phyloP scores from a whole-genome alignment of 2,888 invertebrate genomes.

The Agrochola circellaris region DNA sequence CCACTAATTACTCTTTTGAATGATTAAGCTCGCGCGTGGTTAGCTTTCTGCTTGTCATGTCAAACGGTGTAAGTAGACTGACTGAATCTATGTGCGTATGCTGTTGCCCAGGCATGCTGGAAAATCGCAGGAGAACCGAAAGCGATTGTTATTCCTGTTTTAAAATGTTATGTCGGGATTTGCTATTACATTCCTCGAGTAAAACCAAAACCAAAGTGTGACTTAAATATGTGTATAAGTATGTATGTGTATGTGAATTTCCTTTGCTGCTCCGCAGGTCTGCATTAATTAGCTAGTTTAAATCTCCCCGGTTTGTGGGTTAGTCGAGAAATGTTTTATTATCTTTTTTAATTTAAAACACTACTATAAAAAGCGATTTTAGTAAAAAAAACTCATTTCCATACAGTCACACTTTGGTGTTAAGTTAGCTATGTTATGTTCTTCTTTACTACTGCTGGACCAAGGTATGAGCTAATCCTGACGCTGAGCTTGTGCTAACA shows the following conservation, averaged over 20 bases:
- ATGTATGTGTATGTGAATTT: constrained; percentile 27
- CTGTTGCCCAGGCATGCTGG: background rate
- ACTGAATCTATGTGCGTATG: background rate
- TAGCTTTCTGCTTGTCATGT: constrained; percentile 19
- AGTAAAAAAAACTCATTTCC: no score
- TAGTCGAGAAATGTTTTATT: constrained; percentile 1
- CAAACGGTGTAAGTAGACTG: background rate
- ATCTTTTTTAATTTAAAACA: constrained; percentile 5
- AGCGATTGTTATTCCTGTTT: no score
- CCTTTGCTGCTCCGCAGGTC: constrained; percentile 27
- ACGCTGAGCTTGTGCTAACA: background rate
- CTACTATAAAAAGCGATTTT: background rate
- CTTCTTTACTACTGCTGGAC: no score
- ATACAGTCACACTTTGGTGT: no score
- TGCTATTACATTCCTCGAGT: background rate
- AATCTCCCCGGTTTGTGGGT: constrained; percentile 15
- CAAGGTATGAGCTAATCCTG: background rate
- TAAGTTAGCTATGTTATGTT: background rate
- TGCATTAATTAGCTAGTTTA: constrained; percentile 41
- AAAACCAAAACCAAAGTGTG: background rate
- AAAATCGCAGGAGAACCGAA: background rate
- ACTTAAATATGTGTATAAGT: background rate
- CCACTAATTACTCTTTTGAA: constrained; percentile 42
- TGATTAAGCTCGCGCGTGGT: constrained; percentile 23
- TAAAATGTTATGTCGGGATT: background rate